phyloP scores from a whole-genome alignment of 2,888 invertebrate genomes.

The Gastracanthus pulcherrimus region DNA sequence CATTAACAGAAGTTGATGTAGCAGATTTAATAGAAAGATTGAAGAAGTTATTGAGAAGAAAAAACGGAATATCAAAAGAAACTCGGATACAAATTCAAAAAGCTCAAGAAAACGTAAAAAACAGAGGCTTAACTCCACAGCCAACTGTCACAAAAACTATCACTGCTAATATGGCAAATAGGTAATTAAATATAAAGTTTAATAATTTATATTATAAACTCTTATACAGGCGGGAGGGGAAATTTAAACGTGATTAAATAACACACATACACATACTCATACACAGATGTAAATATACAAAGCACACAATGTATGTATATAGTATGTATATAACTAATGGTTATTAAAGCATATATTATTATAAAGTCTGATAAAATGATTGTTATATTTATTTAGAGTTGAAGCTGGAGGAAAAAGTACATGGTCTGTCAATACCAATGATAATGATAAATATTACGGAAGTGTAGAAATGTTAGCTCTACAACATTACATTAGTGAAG shows the following conservation, averaged over 20 bases:
- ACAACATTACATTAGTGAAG: constrained; percentile 61
- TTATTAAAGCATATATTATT: constrained; percentile 14
- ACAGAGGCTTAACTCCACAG: constrained; percentile 16
- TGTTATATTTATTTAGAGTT: constrained; percentile 27
- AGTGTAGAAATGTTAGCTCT: constrained; percentile 70
- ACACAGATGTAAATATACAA: too few species aligned
- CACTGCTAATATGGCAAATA: constrained; percentile 49
- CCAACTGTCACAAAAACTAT: constrained; percentile 36
- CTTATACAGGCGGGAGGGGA: too few species aligned
- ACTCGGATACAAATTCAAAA: constrained; percentile 59
- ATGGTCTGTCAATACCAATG: constrained; percentile 65
- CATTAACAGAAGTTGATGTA: constrained; percentile 64
- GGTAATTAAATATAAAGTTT: constrained; percentile 48
- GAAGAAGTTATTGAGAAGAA: constrained; percentile 63
- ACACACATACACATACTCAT: too few species aligned
- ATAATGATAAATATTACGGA: constrained; percentile 60
- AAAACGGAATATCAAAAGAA: constrained; percentile 60
- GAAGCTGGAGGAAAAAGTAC: constrained; percentile 64
- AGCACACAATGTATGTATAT: too few species aligned
- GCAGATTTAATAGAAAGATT: constrained; percentile 66
- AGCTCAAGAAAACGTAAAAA: constrained; percentile 26
- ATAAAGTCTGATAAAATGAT: not conserved
- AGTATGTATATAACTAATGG: not conserved
- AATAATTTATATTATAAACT: not conserved
- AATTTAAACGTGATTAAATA: constrained; percentile 1